A percentile compares a stretch with the other conserved stretches of the same genome.
These are phyloP conservation scores for Drosophila helvetica DNA, from an alignment of 2,888 invertebrate species.

Conservation along the genomic window DNA sequence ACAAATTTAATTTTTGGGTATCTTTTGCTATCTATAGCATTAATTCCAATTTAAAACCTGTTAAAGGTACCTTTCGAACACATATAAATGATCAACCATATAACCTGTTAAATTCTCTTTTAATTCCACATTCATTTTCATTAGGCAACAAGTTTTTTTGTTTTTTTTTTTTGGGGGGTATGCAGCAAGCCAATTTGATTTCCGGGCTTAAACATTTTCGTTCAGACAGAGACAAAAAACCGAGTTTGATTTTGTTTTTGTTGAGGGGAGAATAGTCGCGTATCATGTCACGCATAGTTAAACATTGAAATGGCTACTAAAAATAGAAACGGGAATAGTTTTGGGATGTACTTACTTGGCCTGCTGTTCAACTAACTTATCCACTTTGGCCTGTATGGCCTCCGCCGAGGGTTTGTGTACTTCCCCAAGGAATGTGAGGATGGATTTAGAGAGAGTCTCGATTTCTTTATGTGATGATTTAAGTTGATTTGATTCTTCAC, in stretches of 20 bases:
- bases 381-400: constrained; percentile 88
- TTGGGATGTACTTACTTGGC: constrained; percentile 85
- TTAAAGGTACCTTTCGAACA: not conserved
- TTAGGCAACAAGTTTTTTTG: constrained; percentile 53
- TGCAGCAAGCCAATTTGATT: constrained; percentile 56
- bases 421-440: constrained; percentile 88
- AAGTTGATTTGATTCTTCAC: constrained; percentile 89
- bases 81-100: constrained; percentile 2
- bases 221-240: constrained; percentile 11
- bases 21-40: not conserved
- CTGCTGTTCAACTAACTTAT: constrained; percentile 88
- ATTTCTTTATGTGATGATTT: constrained; percentile 89
- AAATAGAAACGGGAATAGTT: constrained; percentile 10
- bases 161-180: constrained; percentile 20
- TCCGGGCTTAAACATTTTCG: constrained; percentile 62
- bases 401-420: constrained; percentile 89
- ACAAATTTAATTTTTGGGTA: too few relatives aligned
- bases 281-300: constrained; percentile 41
- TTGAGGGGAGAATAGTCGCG: not conserved
- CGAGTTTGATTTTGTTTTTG: constrained; percentile 25
- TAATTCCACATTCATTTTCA: constrained; percentile 54
- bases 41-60: not conserved
- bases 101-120: constrained; percentile 47
- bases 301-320: constrained; percentile 10
- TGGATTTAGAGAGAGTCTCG: constrained; percentile 88